Evolutionary conservation across 2,797 vertebrate genomes (phyloP).

Genomic region (Garrulus glandarius): DNA sequence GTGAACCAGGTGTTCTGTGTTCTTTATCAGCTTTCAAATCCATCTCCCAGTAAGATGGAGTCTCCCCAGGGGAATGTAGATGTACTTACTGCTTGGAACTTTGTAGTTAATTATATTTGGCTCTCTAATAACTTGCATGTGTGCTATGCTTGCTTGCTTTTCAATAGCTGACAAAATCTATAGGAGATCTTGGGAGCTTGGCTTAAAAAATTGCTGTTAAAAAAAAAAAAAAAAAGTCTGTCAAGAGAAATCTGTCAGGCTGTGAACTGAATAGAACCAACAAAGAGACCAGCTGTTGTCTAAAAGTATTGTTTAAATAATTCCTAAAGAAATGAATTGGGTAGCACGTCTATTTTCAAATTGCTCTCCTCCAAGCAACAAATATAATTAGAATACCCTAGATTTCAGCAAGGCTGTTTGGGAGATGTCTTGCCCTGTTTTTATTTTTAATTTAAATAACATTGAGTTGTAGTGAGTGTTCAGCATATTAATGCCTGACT

Average conservation of each 20-base stretch:
- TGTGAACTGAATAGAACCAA: background rate
- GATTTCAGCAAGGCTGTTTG: slow-evolving; percentile 1
- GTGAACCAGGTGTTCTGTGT: background rate
- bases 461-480: background rate
- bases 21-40: background rate
- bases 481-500: slow-evolving; percentile 16
- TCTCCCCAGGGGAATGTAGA: background rate
- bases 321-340: background rate
- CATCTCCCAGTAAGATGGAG: background rate
- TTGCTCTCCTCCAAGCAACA: background rate
- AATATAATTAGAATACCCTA: background rate
- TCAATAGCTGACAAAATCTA: slow-evolving; percentile 7
- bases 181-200: slow-evolving; percentile 2
- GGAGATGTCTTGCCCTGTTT: background rate
- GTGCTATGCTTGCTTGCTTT: slow-evolving; percentile 38
- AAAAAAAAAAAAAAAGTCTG: background rate
- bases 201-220: background rate
- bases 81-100: slow-evolving; percentile 39
- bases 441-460: slow-evolving; percentile 4
- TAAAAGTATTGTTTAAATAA: background rate
- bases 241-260: background rate
- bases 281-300: background rate
- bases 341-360: background rate
- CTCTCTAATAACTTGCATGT: slow-evolving; percentile 42
- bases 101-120: slow-evolving; percentile 31